Percentiles rank a stretch among this genome's conserved stretches.
phyloP scores from a whole-genome alignment of 2,888 invertebrate species.

The Tryphoninae sp. region DNA sequence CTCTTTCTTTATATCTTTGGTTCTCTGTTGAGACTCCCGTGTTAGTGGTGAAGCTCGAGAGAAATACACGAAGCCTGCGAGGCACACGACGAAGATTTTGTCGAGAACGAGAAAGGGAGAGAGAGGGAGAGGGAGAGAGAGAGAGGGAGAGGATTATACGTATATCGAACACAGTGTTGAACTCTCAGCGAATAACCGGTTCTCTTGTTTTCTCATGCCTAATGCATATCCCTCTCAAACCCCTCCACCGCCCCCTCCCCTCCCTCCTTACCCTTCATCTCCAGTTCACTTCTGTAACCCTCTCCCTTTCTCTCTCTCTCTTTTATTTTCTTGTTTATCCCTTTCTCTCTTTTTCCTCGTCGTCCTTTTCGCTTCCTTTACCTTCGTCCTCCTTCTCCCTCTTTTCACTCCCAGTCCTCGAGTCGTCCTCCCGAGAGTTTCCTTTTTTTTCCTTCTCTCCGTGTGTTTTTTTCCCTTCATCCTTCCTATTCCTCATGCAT shows the following conservation, averaged over 20 bases:
- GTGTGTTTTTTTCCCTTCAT: slow-evolving; percentile 10
- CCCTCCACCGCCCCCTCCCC: not conserved
- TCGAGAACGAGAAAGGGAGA: not conserved
- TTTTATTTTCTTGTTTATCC: slow-evolving; percentile 3
- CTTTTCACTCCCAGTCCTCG: not conserved
- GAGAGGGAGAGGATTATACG: not conserved
- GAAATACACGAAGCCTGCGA: too few relatives aligned
- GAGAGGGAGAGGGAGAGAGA: not conserved
- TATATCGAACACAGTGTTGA: slow-evolving; percentile 49
- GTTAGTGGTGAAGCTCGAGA: not conserved
- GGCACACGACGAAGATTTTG: too few relatives aligned
- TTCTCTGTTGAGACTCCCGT: slow-evolving; percentile 9
- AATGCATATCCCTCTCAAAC: slow-evolving; percentile 61
- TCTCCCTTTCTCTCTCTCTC: slow-evolving; percentile 28
- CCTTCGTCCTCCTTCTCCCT: slow-evolving; percentile 9
- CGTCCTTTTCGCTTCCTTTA: slow-evolving; percentile 2
- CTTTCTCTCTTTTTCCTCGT: slow-evolving; percentile 14
- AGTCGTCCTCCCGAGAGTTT: not conserved
- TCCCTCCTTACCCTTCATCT: not conserved
- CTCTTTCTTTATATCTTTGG: slow-evolving; percentile 1
- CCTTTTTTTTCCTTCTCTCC: not conserved
- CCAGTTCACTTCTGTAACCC: not conserved
- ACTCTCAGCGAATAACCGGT: slow-evolving; percentile 63
- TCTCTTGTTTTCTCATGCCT: slow-evolving; percentile 65
- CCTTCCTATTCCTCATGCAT: slow-evolving; percentile 25